Evolutionary conservation across 2,113 vertebrate species (phyloP).

Genomic region (Notarius lentiginosus): DNA sequence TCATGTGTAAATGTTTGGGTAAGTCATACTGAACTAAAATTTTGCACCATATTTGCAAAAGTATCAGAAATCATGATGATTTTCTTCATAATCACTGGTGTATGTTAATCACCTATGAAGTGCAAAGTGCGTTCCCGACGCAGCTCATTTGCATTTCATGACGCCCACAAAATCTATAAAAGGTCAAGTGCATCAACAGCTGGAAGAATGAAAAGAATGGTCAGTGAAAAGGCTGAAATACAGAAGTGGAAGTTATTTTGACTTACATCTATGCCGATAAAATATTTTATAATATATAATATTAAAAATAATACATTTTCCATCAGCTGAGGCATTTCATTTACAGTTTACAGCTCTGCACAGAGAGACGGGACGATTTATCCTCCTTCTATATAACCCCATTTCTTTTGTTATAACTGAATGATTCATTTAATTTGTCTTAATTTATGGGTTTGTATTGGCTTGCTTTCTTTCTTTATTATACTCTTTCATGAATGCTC

Average conservation of each 20-base stretch:
- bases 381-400: not conserved
- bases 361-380: not conserved
- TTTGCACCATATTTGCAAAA: not conserved
- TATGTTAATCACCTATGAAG: not conserved
- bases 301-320: not conserved
- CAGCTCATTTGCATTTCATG: not conserved
- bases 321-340: not conserved
- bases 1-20: not conserved
- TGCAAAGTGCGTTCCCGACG: not conserved
- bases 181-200: not conserved
- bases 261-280: not conserved
- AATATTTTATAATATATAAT: not conserved
- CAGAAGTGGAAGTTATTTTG: not conserved
- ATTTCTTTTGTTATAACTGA: not conserved
- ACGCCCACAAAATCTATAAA: not conserved
- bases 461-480: not conserved
- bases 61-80: not conserved
- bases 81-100: not conserved
- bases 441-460: not conserved
- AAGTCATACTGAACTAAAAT: not conserved
- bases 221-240: not conserved
- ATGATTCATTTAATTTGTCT: not conserved
- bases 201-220: not conserved
- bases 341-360: not conserved
- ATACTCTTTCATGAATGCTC: not conserved